These are phyloP conservation scores for Lerema accius DNA, from an alignment of 1,140 invertebrate species.

Conservation along the genomic window DNA sequence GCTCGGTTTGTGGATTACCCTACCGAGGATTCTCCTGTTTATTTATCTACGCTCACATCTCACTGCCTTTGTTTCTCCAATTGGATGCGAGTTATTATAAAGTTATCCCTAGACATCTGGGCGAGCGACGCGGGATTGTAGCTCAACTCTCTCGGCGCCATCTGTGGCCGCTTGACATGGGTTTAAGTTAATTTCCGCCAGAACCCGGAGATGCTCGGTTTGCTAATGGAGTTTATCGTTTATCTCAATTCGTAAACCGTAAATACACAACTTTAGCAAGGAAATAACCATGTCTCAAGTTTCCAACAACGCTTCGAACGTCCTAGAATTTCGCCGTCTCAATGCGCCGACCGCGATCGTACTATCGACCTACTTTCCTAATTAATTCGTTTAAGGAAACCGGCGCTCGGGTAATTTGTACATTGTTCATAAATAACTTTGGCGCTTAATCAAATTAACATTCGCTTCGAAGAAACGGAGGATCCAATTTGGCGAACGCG, in stretches of 20 bases:
- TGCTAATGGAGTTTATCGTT: conserved; percentile 58
- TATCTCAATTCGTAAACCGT: conserved; percentile 44
- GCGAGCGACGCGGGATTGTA: conserved; percentile 21
- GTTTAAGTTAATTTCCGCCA: conserved; percentile 67
- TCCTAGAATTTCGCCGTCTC: conserved; percentile 32
- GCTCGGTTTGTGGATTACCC: conserved; percentile 31
- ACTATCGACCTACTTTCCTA: conserved; percentile 37
- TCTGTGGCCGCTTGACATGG: conserved; percentile 49
- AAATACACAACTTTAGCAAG: conserved; percentile 43
- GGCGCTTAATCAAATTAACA: conserved; percentile 29
- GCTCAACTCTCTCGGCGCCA: conserved; percentile 38
- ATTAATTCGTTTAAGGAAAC: conserved; percentile 40
- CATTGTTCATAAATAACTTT: conserved; percentile 30
- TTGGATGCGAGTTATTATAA: conserved; percentile 33
- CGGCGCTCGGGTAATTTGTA: conserved; percentile 34
- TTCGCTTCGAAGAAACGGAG: conserved; percentile 24
- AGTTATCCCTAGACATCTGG: conserved; percentile 34
- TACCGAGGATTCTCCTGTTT: not conserved
- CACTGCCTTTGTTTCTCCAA: not conserved
- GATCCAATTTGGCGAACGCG: conserved; percentile 16
- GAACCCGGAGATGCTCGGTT: conserved; percentile 28
- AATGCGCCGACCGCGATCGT: conserved; percentile 1
- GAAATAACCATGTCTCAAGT: conserved; percentile 40
- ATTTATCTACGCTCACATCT: conserved; percentile 8
- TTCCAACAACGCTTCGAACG: conserved; percentile 20